Conservation (phyloP, 2,113 vertebrate genomes). For the Nipponia nippon region DNA sequence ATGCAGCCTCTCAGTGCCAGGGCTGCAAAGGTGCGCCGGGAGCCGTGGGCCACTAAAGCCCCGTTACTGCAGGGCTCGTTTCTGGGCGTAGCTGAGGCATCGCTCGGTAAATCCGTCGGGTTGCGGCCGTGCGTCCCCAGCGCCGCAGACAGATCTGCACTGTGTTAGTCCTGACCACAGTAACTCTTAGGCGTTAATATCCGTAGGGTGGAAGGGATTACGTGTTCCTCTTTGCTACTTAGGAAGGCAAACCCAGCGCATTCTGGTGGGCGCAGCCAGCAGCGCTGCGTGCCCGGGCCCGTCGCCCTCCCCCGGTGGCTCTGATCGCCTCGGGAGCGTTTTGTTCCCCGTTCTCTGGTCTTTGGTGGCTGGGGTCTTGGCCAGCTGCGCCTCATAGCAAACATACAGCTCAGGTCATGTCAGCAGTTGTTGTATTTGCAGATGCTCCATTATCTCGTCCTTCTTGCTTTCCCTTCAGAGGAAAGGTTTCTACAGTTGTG, state of each 20-base stretch:
- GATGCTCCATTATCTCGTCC: fast-evolving
- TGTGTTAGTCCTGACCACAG: no score
- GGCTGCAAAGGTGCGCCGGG: neutral
- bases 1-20: neutral
- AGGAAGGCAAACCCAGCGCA: neutral
- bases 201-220: neutral
- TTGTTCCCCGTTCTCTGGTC: neutral
- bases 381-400: neutral
- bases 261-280: neutral
- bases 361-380: fast-evolving
- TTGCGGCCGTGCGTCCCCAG: neutral
- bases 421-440: neutral
- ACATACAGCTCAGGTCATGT: neutral
- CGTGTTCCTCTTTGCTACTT: neutral
- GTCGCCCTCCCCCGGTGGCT: neutral
- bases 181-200: neutral
- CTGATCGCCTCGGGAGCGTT: fast-evolving
- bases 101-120: neutral
- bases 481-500: neutral
- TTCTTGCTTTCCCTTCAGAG: neutral
- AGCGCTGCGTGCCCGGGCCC: neutral
- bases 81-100: neutral
- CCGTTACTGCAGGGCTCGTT: neutral
- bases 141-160: no score
- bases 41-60: neutral